Conservation (phyloP, 2,888 invertebrate genomes). For the Sphaerophoria rueppellii region DNA sequence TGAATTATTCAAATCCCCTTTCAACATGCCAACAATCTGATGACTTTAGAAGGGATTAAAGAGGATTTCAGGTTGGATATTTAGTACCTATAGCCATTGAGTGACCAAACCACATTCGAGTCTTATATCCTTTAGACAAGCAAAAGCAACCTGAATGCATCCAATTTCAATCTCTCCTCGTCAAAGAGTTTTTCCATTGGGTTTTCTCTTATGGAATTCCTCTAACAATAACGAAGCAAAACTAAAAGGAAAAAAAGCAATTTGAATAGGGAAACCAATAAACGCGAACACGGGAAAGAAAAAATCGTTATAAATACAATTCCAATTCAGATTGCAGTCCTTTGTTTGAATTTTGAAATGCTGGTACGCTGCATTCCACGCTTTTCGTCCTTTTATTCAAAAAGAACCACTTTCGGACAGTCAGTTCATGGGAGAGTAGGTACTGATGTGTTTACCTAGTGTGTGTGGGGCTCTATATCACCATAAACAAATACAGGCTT, state of each 20-base stretch:
- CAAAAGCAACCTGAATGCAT: conserved; percentile 39
- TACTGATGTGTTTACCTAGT: background rate
- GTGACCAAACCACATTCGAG: background rate
- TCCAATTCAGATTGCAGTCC: conserved; percentile 56
- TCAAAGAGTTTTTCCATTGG: conserved; percentile 44
- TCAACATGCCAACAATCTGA: background rate
- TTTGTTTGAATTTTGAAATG: conserved; percentile 57
- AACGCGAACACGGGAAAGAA: conserved; percentile 24
- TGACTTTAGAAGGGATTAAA: background rate
- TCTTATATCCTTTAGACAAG: background rate
- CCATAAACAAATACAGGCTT: background rate
- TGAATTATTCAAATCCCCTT: background rate
- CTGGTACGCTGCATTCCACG: background rate
- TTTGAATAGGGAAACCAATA: conserved; percentile 34
- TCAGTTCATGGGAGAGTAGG: background rate
- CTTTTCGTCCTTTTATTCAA: conserved; percentile 46
- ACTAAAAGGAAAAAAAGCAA: background rate
- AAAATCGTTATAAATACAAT: conserved; percentile 56
- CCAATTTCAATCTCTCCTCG: conserved; percentile 50
- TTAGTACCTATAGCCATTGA: background rate
- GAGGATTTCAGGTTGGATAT: background rate
- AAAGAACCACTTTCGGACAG: conserved; percentile 48
- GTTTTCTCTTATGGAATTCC: conserved; percentile 21
- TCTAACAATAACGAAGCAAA: conserved; percentile 11
- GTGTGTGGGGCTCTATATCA: background rate